A percentile compares a stretch with the other conserved stretches of the same genome.
These are phyloP conservation scores for Eupithecia tripunctaria DNA, from an alignment of 2,888 invertebrate genomes.

Conservation along the genomic window DNA sequence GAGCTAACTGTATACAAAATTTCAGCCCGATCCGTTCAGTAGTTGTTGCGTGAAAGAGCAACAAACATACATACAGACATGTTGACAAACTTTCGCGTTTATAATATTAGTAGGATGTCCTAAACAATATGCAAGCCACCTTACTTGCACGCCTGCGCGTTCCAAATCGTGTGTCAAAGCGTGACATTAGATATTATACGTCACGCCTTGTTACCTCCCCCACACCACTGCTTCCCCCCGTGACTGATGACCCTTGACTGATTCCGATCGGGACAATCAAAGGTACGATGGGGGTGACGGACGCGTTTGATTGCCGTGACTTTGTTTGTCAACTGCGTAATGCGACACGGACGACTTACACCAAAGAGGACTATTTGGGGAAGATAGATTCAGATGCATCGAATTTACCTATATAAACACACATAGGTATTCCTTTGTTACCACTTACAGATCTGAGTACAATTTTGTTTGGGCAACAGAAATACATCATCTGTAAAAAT, in stretches of 20 bases:
- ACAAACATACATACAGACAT: no score
- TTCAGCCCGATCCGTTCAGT: no score
- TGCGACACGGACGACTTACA: background rate
- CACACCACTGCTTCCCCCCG: constrained; percentile 37
- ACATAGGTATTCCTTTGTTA: no score
- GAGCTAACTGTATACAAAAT: no score
- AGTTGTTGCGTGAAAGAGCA: no score
- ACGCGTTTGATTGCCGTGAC: constrained; percentile 43
- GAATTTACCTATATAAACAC: background rate
- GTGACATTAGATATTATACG: constrained; percentile 67
- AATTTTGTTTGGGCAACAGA: no score
- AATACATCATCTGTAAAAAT: no score
- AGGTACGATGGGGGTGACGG: constrained; percentile 36
- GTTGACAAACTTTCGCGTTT: no score
- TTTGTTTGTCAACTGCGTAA: constrained; percentile 26
- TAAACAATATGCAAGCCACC: background rate
- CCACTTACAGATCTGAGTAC: no score
- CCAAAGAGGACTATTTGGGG: background rate
- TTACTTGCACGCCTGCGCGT: constrained; percentile 65
- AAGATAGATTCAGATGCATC: background rate
- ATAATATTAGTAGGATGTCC: no score
- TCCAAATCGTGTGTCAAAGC: constrained; percentile 73
- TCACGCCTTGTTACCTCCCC: constrained; percentile 66
- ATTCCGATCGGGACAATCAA: constrained; percentile 51
- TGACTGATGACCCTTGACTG: constrained; percentile 55